These are phyloP conservation scores for Naja naja DNA, from an alignment of 2,113 vertebrate genomes.

Conservation along the genomic window DNA sequence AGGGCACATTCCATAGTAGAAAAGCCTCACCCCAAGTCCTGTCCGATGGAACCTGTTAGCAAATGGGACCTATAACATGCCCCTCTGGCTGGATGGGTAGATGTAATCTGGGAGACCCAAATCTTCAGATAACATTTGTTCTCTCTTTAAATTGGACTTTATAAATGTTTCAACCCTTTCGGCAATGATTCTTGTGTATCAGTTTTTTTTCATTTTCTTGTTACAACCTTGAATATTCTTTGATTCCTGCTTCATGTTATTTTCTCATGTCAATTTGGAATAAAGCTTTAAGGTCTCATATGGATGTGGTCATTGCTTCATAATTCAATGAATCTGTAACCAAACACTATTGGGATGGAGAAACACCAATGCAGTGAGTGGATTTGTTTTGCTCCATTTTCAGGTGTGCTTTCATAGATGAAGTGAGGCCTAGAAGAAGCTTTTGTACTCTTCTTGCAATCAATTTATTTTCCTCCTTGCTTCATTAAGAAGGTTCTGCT, in stretches of 20 bases:
- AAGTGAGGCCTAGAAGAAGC: constrained; percentile 38
- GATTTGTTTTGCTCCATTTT: not conserved
- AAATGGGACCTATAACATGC: not conserved
- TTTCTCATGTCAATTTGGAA: not conserved
- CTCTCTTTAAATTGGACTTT: not conserved
- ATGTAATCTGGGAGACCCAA: not conserved
- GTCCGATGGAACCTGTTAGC: not conserved
- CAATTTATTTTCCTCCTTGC: constrained; percentile 34
- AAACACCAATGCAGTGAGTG: not conserved
- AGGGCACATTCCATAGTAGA: not conserved
- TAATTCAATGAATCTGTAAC: not conserved
- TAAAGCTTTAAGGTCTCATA: not conserved
- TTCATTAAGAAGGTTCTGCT: constrained; percentile 38
- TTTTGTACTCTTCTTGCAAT: not conserved
- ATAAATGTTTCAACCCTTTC: not conserved
- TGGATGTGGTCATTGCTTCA: not conserved
- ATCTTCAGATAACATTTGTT: not conserved
- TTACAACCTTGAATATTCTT: not conserved
- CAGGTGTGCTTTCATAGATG: constrained; percentile 13
- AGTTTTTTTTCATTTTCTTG: not conserved
- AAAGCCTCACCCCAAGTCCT: not conserved
- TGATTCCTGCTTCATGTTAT: not conserved
- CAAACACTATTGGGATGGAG: not conserved
- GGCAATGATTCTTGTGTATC: not conserved
- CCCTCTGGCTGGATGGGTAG: not conserved